Percentiles rank a stretch among this genome's conserved stretches.
phyloP scores from a whole-genome alignment of 2,888 invertebrate species.

The Eustalomyia histrio region DNA sequence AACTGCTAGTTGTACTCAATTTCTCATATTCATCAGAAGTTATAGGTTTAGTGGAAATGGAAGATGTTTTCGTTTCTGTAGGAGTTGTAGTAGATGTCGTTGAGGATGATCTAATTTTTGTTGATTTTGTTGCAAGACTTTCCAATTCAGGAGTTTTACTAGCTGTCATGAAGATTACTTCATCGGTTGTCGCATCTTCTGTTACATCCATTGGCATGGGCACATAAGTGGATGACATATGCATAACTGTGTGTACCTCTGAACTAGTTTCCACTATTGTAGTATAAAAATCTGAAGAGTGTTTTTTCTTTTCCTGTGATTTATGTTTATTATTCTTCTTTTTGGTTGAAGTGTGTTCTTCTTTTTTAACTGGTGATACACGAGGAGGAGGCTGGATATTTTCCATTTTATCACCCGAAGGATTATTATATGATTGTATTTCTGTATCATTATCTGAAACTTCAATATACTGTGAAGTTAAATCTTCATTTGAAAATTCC shows the following conservation, averaged over 20 bases:
- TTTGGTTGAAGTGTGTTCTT: conserved; percentile 74
- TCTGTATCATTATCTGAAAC: conserved; percentile 74
- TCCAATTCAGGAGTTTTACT: conserved; percentile 75
- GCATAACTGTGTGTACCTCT: conserved; percentile 73
- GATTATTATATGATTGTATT: conserved; percentile 61
- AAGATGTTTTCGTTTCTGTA: conserved; percentile 32
- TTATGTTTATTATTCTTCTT: conserved; percentile 73
- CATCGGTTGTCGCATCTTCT: conserved; percentile 73
- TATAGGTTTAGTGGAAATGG: conserved; percentile 43
- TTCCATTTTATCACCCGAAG: conserved; percentile 68
- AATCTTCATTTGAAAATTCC: conserved; percentile 75
- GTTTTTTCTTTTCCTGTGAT: conserved; percentile 69
- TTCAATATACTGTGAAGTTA: conserved; percentile 75
- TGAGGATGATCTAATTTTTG: background rate
- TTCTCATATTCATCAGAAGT: conserved; percentile 16
- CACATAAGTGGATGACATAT: conserved; percentile 73
- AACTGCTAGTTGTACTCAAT: conserved; percentile 67
- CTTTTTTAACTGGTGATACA: conserved; percentile 70
- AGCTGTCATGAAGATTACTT: conserved; percentile 77
- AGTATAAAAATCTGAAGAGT: conserved; percentile 69
- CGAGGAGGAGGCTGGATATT: conserved; percentile 63
- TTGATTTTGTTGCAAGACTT: conserved; percentile 30
- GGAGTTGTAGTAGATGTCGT: conserved; percentile 22
- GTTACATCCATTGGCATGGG: conserved; percentile 74
- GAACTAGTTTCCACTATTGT: conserved; percentile 76